These are phyloP conservation scores for Yponomeuta evonymella DNA, from an alignment of 2,888 invertebrate species.

Conservation along the genomic window DNA sequence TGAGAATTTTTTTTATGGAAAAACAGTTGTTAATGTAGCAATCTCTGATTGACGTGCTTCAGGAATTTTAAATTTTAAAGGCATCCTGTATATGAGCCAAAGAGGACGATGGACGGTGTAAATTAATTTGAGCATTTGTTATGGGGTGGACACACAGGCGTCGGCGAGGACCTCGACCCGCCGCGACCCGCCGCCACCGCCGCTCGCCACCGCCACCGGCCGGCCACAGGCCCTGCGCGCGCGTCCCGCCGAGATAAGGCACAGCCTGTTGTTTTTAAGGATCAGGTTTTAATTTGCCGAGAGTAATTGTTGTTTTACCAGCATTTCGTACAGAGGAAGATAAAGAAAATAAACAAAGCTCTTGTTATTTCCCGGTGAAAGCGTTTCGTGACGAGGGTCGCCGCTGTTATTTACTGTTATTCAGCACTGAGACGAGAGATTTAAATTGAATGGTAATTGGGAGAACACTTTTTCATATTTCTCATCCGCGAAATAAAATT, in stretches of 20 bases:
- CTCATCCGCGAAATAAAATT: background rate
- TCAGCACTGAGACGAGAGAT: constrained; percentile 62
- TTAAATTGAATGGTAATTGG: constrained; percentile 40
- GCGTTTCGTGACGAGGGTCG: constrained; percentile 59
- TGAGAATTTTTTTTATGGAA: too few relatives aligned
- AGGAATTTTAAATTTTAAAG: too few relatives aligned
- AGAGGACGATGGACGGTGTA: constrained; percentile 9
- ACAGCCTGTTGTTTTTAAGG: constrained; percentile 46
- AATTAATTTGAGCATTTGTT: constrained; percentile 19
- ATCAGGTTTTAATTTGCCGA: constrained; percentile 52
- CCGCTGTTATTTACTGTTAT: constrained; percentile 33
- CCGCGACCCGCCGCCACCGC: too few relatives aligned
- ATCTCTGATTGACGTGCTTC: too few relatives aligned
- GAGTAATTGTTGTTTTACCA: constrained; percentile 52
- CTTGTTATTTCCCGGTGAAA: constrained; percentile 55
- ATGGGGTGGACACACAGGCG: constrained; percentile 9
- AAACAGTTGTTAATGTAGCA: too few relatives aligned
- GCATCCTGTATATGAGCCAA: background rate
- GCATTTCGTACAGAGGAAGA: constrained; percentile 45
- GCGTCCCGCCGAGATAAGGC: constrained; percentile 40
- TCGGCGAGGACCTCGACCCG: constrained; percentile 7
- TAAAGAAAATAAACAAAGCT: constrained; percentile 61
- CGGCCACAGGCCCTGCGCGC: background rate
- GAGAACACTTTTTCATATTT: constrained; percentile 3
- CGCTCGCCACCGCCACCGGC: too few relatives aligned